These are phyloP conservation scores for Adineta ricciae DNA, from an alignment of 2,888 invertebrate species.

Conservation along the genomic window DNA sequence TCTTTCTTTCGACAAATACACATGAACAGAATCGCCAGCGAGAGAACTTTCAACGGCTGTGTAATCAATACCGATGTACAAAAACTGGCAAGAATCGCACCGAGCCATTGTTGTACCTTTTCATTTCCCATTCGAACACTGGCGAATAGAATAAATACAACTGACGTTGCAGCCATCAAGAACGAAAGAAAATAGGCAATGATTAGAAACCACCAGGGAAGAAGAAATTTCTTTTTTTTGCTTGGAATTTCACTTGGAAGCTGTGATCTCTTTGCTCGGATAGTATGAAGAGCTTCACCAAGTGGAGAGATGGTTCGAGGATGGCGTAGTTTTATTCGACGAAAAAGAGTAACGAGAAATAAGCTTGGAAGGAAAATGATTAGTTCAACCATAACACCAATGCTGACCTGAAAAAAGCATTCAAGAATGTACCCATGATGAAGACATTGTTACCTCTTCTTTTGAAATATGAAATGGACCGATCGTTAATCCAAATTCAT, in stretches of 20 bases:
- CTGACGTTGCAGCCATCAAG: neutral
- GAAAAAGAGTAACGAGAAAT: neutral
- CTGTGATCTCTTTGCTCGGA: neutral
- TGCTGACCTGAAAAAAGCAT: neutral
- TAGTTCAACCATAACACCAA: neutral
- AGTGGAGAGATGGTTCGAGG: neutral
- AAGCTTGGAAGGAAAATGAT: neutral
- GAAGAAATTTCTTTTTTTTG: neutral
- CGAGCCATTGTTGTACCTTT: slow-evolving; percentile 47
- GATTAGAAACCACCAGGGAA: neutral
- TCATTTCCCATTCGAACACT: neutral
- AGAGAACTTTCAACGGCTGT: slow-evolving; percentile 51
- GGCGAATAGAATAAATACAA: neutral
- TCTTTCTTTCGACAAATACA: neutral
- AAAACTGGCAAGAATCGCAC: slow-evolving; percentile 51
- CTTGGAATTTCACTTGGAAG: neutral
- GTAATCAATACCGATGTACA: slow-evolving; percentile 51
- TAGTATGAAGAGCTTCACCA: neutral
- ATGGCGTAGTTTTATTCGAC: neutral
- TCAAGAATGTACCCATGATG: too few relatives aligned
- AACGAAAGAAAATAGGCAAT: neutral
- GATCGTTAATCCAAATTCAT: neutral
- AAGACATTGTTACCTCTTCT: neutral
- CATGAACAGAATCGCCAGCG: neutral
- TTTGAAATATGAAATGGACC: neutral